Base-by-base conservation (phyloP, 2,888 invertebrate genomes). In the Temnothorax rugatulus region DNA sequence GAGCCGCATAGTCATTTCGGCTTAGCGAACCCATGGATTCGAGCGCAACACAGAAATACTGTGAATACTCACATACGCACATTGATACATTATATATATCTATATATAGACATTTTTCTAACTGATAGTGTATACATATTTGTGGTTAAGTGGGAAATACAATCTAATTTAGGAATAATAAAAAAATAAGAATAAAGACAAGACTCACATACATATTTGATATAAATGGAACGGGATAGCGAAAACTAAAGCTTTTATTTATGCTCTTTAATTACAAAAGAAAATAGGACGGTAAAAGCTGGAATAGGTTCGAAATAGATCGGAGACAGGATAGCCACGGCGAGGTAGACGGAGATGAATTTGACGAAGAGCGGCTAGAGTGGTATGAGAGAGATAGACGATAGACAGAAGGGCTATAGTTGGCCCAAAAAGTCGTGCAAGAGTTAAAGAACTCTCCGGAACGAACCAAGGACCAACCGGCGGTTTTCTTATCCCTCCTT, bases 401-500 rank as follows among this genome's bases (percentile, higher is more conserved):
- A 47, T 57, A 71, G 89, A 74, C 54, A 82, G 87, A 85, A 88
- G 84, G 90, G 87, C 86, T 83, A 29, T 29, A 74, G 83, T 79
- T 86, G 85, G 83, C 69, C 88, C 89, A 88, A 90, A 89, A 89
- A 90, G 91, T 87, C 88, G 82, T 85, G 87, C 86, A 92, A 89
- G 89, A 92, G 87, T 90, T 88, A 89, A 88, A 88, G 85, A 84
- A 88, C 87, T 87, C 66, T 52, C 54, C 84, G 57, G 86, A 85
- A 86, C 86, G 86, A 84, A 86, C 89, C 89, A 87, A 90, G 91
- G 89, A 88, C 86, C 89, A 82, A 82, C 66, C 84, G 86, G 89
- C 76, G 88, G 86, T 90, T 89, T 88, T 84, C 88, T 86, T 90
- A 87, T 88, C 90, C 90, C 88, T 89, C 88, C 89, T 90, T 85